These are phyloP conservation scores for Tragulus kanchil DNA, from an alignment of 2,113 vertebrate genomes.

Conservation along the genomic window DNA sequence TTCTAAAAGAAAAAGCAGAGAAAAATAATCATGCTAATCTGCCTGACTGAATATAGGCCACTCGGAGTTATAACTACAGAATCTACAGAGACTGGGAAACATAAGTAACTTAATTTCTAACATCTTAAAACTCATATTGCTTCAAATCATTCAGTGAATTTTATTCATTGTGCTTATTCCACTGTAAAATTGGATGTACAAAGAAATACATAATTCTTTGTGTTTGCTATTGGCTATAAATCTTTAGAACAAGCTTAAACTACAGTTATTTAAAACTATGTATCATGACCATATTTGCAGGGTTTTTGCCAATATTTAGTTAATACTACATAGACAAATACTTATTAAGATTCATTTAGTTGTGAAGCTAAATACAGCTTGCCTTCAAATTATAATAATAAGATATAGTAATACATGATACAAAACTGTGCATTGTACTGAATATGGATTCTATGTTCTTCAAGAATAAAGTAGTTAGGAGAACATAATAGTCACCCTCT, in stretches of 20 bases:
- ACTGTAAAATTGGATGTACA: slow-evolving; percentile 78
- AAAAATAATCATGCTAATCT: background rate
- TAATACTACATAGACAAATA: slow-evolving; percentile 45
- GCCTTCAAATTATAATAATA: background rate
- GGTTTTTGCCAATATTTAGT: background rate
- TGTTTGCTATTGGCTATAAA: slow-evolving; percentile 74
- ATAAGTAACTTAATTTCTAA: slow-evolving; percentile 49
- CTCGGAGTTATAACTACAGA: slow-evolving; percentile 36
- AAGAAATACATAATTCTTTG: slow-evolving; percentile 70
- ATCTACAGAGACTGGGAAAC: slow-evolving; percentile 7
- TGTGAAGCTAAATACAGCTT: slow-evolving; percentile 24
- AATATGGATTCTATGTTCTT: background rate
- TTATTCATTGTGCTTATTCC: slow-evolving; percentile 74
- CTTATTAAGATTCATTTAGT: slow-evolving; percentile 53
- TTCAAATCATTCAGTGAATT: slow-evolving; percentile 53
- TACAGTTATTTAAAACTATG: slow-evolving; percentile 62
- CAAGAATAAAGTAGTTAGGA: background rate
- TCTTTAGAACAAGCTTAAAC: slow-evolving; percentile 63
- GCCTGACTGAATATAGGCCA: background rate
- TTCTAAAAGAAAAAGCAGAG: background rate
- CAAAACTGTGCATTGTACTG: background rate
- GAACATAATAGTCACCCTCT: background rate
- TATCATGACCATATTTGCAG: slow-evolving; percentile 55
- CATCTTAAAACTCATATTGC: slow-evolving; percentile 31
- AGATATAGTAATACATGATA: background rate